phyloP scores from a whole-genome alignment of 2,113 vertebrate species.

The Arvicanthis niloticus region DNA sequence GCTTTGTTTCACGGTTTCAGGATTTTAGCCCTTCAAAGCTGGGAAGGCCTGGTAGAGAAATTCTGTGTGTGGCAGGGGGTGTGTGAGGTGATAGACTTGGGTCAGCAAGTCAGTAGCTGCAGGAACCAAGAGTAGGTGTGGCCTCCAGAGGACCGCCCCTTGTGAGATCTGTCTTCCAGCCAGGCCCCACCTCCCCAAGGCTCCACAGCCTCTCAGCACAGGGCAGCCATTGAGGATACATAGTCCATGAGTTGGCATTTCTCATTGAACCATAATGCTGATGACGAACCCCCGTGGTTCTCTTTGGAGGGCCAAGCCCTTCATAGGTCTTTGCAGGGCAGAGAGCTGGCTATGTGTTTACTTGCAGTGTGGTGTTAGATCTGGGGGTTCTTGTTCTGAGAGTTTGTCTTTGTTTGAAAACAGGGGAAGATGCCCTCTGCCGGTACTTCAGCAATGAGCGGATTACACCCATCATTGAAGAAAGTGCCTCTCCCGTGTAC shows the following conservation, averaged over 20 bases:
- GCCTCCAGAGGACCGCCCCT: not conserved
- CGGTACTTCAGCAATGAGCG: slow-evolving; percentile 96
- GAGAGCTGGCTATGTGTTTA: not conserved
- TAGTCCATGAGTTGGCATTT: not conserved
- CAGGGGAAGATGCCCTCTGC: slow-evolving; percentile 91
- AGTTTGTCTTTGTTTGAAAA: not conserved
- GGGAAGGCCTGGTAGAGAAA: not conserved
- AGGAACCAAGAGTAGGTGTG: not conserved
- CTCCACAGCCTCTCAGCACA: not conserved
- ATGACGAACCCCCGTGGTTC: not conserved
- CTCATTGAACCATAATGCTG: not conserved
- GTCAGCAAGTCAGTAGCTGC: no score
- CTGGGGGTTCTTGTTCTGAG: not conserved
- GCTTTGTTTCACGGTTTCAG: not conserved
- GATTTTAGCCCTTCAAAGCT: not conserved
- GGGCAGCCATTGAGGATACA: not conserved
- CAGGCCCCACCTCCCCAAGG: not conserved
- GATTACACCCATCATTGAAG: slow-evolving; percentile 94
- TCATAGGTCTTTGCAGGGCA: no score
- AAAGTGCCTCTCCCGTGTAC: slow-evolving; percentile 85
- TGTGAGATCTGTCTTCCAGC: not conserved
- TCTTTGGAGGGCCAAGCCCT: not conserved
- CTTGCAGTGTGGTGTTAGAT: rapidly evolving
- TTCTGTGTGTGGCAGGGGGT: not conserved
- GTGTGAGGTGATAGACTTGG: not conserved